Percentiles rank a stretch among this genome's conserved stretches.
phyloP scores from a whole-genome alignment of 1,140 invertebrate species.

The Halesus radiatus region DNA sequence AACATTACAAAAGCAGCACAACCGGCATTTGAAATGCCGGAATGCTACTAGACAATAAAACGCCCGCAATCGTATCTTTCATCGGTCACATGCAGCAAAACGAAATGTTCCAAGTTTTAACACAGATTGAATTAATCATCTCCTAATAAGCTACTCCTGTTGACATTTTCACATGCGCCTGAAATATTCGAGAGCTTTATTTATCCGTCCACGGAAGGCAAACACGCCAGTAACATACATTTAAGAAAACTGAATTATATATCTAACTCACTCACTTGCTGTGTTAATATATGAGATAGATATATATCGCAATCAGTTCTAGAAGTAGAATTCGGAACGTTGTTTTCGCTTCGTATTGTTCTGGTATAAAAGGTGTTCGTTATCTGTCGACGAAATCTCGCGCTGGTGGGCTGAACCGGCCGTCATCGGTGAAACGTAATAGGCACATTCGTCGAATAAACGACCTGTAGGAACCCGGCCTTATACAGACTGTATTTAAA shows the following conservation, averaged over 20 bases:
- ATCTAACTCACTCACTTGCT: background rate
- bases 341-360: background rate
- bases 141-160: conserved; percentile 56
- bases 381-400: conserved; percentile 53
- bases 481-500: conserved; percentile 32
- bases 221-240: background rate
- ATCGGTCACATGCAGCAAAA: conserved; percentile 31
- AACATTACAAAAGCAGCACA: background rate
- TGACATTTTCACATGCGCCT: conserved; percentile 51
- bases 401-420: conserved; percentile 51
- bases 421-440: conserved; percentile 56
- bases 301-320: background rate
- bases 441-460: conserved; percentile 55
- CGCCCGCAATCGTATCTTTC: background rate
- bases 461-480: conserved; percentile 40
- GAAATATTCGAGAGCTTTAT: conserved; percentile 26
- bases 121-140: conserved; percentile 54
- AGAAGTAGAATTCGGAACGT: background rate
- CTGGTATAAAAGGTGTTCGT: conserved; percentile 49
- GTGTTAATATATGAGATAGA: background rate
- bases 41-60: conserved; percentile 39
- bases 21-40: background rate
- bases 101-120: conserved; percentile 38
- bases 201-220: background rate
- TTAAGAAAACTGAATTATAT: background rate